phyloP scores from a whole-genome alignment of 1,140 invertebrate species.

The Nasonia longicornis region DNA sequence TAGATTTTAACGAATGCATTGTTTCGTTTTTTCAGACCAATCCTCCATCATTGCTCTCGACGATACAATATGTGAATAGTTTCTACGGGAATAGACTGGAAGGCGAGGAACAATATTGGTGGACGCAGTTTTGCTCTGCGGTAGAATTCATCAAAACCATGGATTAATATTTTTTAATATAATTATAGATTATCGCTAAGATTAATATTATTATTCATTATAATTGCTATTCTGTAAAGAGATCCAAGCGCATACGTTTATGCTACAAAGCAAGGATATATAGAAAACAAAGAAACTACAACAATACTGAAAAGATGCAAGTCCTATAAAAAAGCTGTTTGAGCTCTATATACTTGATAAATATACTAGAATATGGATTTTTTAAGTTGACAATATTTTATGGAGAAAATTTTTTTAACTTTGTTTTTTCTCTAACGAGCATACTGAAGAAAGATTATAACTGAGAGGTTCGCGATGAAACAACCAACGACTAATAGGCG shows the following conservation, averaged over 20 bases:
- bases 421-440: conserved; percentile 19
- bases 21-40: conserved; percentile 79
- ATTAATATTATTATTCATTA: conserved; percentile 38
- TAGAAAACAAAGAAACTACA: neutral
- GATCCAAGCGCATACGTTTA: conserved; percentile 31
- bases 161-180: conserved; percentile 75
- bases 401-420: neutral
- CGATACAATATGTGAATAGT: conserved; percentile 95
- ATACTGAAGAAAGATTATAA: conserved; percentile 5
- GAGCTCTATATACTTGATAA: conserved; percentile 7
- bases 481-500: conserved; percentile 14
- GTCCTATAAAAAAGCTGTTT: conserved; percentile 22
- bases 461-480: neutral
- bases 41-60: conserved; percentile 94
- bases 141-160: conserved; percentile 99
- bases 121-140: conserved; percentile 97
- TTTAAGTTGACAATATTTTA: conserved; percentile 22
- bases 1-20: neutral
- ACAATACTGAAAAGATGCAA: neutral
- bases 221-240: conserved; percentile 42
- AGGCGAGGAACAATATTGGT: conserved; percentile 97
- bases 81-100: conserved; percentile 87
- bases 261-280: neutral
- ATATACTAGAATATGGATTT: conserved; percentile 16
- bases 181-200: conserved; percentile 11